Percentiles rank a stretch among this genome's conserved stretches.
phyloP scores from a whole-genome alignment of 2,888 invertebrate species.

The Pantelozetes paolii region DNA sequence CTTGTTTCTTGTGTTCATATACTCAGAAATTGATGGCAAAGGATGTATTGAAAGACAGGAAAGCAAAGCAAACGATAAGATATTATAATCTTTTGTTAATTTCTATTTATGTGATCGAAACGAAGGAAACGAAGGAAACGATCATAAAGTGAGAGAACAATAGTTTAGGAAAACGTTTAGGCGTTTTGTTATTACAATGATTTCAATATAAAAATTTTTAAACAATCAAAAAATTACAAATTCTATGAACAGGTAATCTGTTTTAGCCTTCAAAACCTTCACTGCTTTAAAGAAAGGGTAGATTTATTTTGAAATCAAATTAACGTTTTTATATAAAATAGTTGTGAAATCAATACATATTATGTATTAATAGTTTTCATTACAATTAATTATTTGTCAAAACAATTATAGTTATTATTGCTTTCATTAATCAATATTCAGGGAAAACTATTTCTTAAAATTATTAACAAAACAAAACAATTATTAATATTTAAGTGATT shows the following conservation, averaged over 20 bases:
- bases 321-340: not conserved
- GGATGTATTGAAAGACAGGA: not conserved
- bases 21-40: not conserved
- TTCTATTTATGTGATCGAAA: conserved; percentile 22
- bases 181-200: conserved; percentile 22
- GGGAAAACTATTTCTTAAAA: no score
- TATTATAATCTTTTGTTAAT: conserved; percentile 25
- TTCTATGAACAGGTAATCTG: conserved; percentile 7
- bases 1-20: not conserved
- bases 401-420: no score
- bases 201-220: not conserved
- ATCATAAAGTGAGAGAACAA: conserved; percentile 23
- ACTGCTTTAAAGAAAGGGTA: not conserved
- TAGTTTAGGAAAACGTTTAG: conserved; percentile 23
- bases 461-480: no score
- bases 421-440: no score
- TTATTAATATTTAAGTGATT: no score
- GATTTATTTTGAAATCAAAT: not conserved
- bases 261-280: not conserved
- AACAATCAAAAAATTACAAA: conserved; percentile 10
- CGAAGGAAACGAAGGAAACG: no score
- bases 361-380: no score
- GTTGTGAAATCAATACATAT: not conserved
- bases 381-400: no score
- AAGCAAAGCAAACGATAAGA: conserved; percentile 30